Evolutionary conservation across 2,797 vertebrate genomes (phyloP).

Genomic region (Scomberomorus guttatus): DNA sequence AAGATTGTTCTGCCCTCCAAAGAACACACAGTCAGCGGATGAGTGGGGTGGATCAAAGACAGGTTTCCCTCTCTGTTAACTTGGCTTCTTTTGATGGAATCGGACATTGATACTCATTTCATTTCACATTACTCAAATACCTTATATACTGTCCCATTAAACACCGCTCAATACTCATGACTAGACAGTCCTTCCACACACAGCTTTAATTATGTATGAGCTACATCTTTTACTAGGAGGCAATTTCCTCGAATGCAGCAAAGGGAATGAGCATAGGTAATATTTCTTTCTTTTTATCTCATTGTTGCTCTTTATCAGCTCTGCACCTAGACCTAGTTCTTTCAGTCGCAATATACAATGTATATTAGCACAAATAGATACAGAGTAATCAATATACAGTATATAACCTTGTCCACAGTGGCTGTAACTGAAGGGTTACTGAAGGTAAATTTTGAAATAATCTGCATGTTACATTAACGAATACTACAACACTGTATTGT

Average conservation of each 20-base stretch:
- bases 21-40: conserved; percentile 65
- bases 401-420: background rate
- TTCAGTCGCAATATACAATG: background rate
- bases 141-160: conserved; percentile 15
- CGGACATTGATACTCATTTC: conserved; percentile 38
- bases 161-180: background rate
- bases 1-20: conserved; percentile 56
- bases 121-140: conserved; percentile 17
- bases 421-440: background rate
- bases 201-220: conserved; percentile 9
- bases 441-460: background rate
- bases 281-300: conserved; percentile 3
- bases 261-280: too few species aligned
- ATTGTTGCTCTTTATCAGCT: background rate
- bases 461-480: too few species aligned
- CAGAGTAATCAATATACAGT: background rate
- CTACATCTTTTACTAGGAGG: conserved; percentile 1
- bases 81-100: conserved; percentile 37
- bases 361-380: background rate
- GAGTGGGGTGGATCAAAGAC: conserved; percentile 65
- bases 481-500: background rate
- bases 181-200: background rate
- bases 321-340: background rate
- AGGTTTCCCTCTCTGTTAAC: conserved; percentile 44
- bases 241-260: conserved; percentile 16